Evolutionary conservation across 2,888 invertebrate species (phyloP).

Genomic region (Trissolcus brochymenae): DNA sequence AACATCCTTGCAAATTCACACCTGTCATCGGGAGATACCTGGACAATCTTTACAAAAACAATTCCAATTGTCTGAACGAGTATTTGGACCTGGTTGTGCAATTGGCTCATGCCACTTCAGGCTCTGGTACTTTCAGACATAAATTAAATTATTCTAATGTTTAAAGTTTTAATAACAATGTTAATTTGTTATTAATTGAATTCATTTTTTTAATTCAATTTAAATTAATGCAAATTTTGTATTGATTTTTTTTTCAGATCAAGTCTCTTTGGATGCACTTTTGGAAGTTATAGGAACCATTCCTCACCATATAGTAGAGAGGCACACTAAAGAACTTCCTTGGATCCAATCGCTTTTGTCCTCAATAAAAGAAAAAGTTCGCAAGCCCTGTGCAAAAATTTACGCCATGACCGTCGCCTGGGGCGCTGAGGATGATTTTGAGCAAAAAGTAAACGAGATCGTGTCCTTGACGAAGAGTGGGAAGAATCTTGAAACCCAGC

Average conservation of each 20-base stretch:
- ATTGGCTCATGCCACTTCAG: slow-evolving; percentile 82
- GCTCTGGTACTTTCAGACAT: slow-evolving; percentile 65
- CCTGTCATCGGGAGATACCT: slow-evolving; percentile 83
- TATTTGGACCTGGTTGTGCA: slow-evolving; percentile 84
- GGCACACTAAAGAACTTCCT: slow-evolving; percentile 81
- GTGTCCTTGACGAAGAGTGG: slow-evolving; percentile 76
- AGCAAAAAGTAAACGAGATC: slow-evolving; percentile 78
- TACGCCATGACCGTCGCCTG: slow-evolving; percentile 85
- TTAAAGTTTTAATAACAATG: no score
- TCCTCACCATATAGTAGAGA: slow-evolving; percentile 82
- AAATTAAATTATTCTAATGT: background rate
- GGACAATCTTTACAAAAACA: slow-evolving; percentile 78
- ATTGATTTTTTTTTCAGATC: slow-evolving; percentile 74
- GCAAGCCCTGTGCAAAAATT: slow-evolving; percentile 85
- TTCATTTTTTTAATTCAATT: background rate
- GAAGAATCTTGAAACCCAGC: slow-evolving; percentile 83
- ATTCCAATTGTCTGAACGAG: slow-evolving; percentile 80
- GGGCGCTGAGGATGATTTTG: slow-evolving; percentile 78
- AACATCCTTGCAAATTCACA: slow-evolving; percentile 82
- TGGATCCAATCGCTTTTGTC: slow-evolving; percentile 83
- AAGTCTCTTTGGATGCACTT: slow-evolving; percentile 84
- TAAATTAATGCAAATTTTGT: background rate
- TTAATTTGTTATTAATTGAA: no score
- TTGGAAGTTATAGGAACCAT: slow-evolving; percentile 90
- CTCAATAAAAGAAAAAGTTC: slow-evolving; percentile 86